Percentiles rank a stretch among this genome's conserved stretches.
Conservation (phyloP, 2,797 vertebrate species). For the Eptatretus atami region DNA sequence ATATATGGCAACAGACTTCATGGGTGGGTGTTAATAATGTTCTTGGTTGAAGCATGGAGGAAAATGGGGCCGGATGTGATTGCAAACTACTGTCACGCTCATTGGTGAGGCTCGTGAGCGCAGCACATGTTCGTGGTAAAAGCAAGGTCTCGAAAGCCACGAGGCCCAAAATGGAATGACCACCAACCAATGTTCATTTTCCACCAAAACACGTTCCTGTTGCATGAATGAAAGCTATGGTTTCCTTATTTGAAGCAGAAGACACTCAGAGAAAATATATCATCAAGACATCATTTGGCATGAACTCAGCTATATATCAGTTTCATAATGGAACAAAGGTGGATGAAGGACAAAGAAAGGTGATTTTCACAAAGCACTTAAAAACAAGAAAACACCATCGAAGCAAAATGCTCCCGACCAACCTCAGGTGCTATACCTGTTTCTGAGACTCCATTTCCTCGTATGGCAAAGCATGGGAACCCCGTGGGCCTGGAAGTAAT, state of each 20-base stretch:
- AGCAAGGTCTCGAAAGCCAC: constrained; percentile 72
- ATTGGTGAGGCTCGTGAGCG: constrained; percentile 31
- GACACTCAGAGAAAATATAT: no score
- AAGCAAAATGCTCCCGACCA: no score
- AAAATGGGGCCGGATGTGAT: not conserved
- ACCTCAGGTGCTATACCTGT: constrained; percentile 20
- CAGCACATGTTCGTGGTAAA: constrained; percentile 40
- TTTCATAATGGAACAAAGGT: no score
- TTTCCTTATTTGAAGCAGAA: no score
- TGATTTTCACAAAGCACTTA: no score
- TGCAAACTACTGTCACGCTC: constrained; percentile 33
- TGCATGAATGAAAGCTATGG: no score
- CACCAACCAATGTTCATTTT: constrained; percentile 49
- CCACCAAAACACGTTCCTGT: constrained; percentile 54
- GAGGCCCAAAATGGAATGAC: constrained; percentile 81
- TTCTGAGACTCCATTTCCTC: constrained; percentile 29
- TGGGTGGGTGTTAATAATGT: no score
- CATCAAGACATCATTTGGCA: no score
- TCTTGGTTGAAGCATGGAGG: not conserved
- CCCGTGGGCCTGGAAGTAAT: constrained; percentile 20
- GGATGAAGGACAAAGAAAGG: no score
- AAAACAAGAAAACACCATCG: no score
- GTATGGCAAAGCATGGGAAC: constrained; percentile 57
- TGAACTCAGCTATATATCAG: no score
- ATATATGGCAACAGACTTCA: no score